Conservation (phyloP, 2,797 vertebrate species). For the Myotis planiceps region DNA sequence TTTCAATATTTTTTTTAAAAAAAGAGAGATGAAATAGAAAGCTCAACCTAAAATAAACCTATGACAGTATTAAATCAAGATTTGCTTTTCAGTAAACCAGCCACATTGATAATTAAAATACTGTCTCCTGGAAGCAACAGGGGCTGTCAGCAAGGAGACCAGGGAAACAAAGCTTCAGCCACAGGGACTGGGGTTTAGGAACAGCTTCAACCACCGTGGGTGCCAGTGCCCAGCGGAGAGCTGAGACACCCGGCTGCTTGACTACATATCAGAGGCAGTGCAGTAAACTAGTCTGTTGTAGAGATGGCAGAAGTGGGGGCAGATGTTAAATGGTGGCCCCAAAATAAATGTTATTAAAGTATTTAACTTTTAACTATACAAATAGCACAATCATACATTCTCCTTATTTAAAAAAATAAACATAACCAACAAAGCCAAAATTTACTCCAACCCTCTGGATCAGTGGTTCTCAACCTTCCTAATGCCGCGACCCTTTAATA, state of each 20-base stretch:
- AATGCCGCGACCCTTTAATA: too few relatives aligned
- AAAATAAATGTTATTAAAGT: conserved; percentile 2
- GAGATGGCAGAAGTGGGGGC: background rate
- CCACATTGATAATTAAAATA: background rate
- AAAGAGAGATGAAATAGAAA: background rate
- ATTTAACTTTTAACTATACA: background rate
- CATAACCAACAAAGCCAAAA: background rate
- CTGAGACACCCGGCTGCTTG: background rate
- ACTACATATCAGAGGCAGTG: background rate
- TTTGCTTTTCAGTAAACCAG: background rate
- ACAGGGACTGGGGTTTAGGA: background rate
- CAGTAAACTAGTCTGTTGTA: background rate
- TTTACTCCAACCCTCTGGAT: background rate
- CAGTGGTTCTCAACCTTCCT: too few relatives aligned
- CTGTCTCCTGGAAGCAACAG: background rate
- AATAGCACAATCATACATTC: background rate
- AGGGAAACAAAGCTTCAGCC: background rate
- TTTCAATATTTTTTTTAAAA: background rate
- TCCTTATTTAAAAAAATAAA: background rate
- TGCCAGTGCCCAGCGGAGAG: background rate
- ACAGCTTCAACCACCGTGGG: background rate
- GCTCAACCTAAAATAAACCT: background rate
- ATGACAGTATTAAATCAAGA: background rate
- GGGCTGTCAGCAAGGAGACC: background rate
- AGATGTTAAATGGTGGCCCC: background rate